Base-by-base conservation (phyloP, 2,888 invertebrate species). In the Crossocerus cetratus region DNA sequence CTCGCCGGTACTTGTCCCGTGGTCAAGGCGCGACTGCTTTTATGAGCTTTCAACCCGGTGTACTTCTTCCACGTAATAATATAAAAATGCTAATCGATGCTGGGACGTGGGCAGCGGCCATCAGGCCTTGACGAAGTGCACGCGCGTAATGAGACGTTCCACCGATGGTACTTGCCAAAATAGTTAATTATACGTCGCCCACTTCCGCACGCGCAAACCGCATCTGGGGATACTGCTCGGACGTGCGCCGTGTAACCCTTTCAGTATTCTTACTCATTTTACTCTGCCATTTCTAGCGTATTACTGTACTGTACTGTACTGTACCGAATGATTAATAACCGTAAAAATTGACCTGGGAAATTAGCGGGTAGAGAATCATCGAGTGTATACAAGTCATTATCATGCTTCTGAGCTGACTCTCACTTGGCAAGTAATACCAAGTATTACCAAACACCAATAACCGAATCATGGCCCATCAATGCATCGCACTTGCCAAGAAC, bases 71-170 rank as follows among this genome's bases (percentile, higher is more conserved):
- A 45, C 56, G 65, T 59, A 73, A 73, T 69, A 64, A 62, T 65
- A 55, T 63, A 69, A 73, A 66, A 69, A 72, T 65, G 68, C 63
- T 65, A 77, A 77, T 77, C 58, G 64, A 77, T 77, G 76, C 72
- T 32, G 56, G 2, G 22, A 69, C 67, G 76, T 76, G 62, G 76
- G 72, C 32, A 32, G 32, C 58, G 65, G 76, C 3, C 44, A 57
- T 60, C 64, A 69, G 32, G 14, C 77, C 77, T 77, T 76, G 77
- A 69, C 23, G 16, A 20, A 56, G 57, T 57, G 59, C 57, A 32
- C 66, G 60, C 18, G 53, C 56, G 16, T 69, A 63, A 69, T 44
- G 69, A 62, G 60, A 57, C 49, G 54, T 44, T 13, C 18, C 53
- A 11, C 4, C 20, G 32, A 22, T 44, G 65, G n/a, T 43, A 22